Evolutionary conservation across 2,113 vertebrate genomes (phyloP), one percentile per base, ranked within the genome.

Genomic region (Mesembrinibis cayennensis): DNA sequence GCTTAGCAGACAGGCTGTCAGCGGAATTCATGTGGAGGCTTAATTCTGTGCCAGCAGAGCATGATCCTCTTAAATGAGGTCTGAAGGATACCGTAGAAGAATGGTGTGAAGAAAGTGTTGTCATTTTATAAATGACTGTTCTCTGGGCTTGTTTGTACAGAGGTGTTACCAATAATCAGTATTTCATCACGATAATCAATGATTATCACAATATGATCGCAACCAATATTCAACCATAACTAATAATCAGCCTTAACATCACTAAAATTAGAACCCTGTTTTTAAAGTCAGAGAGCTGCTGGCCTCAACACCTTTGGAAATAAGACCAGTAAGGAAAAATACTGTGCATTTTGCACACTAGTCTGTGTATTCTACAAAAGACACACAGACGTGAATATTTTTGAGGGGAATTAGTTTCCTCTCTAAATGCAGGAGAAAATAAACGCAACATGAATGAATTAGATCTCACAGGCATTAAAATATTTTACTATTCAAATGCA

Each of bases 1-100:
- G 81, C 73, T 97, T 85, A 95, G 73, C 65, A 84, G 87, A 44
- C 59, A 87, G 49, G 49, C 89, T 90, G 85, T 34, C 76, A 71
- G 76, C 63, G 93, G 84, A 92, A 95, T 27, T 81, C 16, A 0
- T 19, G 47, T 5, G 20, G 82, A 66, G 47, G n/a, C 49, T 95
- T 94, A 87, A 93, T 53, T 93, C 89, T 40, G 25, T 38, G 49
- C 49, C 73, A 84, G 56, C 27, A 79, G 13, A 84, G 23, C 47
- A 47, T 47, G 79, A 95, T 72, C n/a, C 49, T 58, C 92, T 70
- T 69, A 89, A 78, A 76, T 45, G 56, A 91, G 77, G 47, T 62
- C 83, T 93, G 44, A 89, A 86, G 23, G 40, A 72, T 9, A 52
- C 6, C 2, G 0, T 8, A 26, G 30, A 53, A 85, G 53, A 95